Evolutionary conservation across 2,113 vertebrate genomes (phyloP).

Genomic region (Callopanchax toddi): DNA sequence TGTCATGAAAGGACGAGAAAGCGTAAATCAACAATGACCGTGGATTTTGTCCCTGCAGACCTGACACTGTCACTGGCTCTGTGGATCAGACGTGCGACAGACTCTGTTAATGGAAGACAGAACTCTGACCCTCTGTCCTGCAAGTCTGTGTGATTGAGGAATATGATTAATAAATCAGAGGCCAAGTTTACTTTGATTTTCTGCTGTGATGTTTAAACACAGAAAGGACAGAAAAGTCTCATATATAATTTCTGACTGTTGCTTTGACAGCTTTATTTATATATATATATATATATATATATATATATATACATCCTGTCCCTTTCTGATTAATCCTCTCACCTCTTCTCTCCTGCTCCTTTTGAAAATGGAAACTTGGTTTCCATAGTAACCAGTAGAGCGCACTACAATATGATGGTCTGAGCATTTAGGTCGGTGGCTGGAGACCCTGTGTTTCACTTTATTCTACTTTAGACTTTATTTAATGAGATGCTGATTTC

Average conservation of each 20-base stretch:
- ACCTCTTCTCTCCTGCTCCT: slow-evolving; percentile 23
- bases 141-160: slow-evolving; percentile 44
- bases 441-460: slow-evolving; percentile 7
- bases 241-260: neutral
- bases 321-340: slow-evolving; percentile 24
- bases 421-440: slow-evolving; percentile 42
- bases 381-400: slow-evolving; percentile 69
- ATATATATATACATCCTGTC: neutral
- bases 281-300: too few species aligned
- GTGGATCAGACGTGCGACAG: slow-evolving; percentile 56
- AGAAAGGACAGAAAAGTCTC: slow-evolving; percentile 2
- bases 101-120: slow-evolving; percentile 57
- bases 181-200: slow-evolving; percentile 41
- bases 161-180: slow-evolving; percentile 56
- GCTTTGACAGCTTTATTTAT: neutral
- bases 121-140: slow-evolving; percentile 34
- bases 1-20: slow-evolving; percentile 34
- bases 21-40: slow-evolving; percentile 54
- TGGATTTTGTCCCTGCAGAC: slow-evolving; percentile 53
- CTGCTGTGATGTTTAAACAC: slow-evolving; percentile 19
- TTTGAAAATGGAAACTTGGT: slow-evolving; percentile 56
- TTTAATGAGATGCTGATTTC: too few species aligned
- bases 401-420: slow-evolving; percentile 22
- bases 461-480: neutral
- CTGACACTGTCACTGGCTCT: slow-evolving; percentile 45